Evolutionary conservation across 2,888 invertebrate species (phyloP), one percentile per base, ranked within the genome.

Genomic region (Syrista parreyssii): DNA sequence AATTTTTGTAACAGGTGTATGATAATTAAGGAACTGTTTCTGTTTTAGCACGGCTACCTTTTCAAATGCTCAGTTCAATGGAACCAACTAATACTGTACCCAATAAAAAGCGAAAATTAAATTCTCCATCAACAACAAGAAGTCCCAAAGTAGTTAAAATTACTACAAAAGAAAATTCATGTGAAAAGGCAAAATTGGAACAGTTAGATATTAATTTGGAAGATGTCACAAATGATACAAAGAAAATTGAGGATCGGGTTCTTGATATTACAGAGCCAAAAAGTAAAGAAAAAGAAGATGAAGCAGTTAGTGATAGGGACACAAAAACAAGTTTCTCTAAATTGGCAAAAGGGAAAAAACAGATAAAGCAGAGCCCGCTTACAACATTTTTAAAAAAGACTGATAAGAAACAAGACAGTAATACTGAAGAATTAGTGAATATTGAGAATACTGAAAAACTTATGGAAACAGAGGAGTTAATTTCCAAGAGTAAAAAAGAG

Each of bases 91-190:
- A 83, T 2, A 75, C 79, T 34, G 33, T 77, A 1, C 74, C 79
- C 12, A 86, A 79, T n/a, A 91, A 90, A 75, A 91, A 91, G 75
- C 85, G 91, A 33, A 91, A 91, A 79, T 76, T 87, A 69, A 75
- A 79, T 30, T 87, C 88, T 0, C 87, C 89, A 9, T 82, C 83
- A 11, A 83, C 86, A 3, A 76, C 72, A 73, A 89, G 87, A 40
- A 87, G 75, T 79, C 79, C 87, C 0, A 91, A 90, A 78, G 68
- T 86, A 4, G 75, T 88, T 0, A 91, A 90, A 80, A 82, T 87
- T 33, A 82, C 82, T 23, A 82, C 80, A 4, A 88, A 88, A 73
- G 88, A 87, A 76, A 87, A 86, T 79, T 79, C 79, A 36, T 68
- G 35, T 0, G 76, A 79, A 30, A 31, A 15, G 55, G 68, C 31